Conservation (phyloP, 2,113 vertebrate species). For the Heloderma charlesbogerti region DNA sequence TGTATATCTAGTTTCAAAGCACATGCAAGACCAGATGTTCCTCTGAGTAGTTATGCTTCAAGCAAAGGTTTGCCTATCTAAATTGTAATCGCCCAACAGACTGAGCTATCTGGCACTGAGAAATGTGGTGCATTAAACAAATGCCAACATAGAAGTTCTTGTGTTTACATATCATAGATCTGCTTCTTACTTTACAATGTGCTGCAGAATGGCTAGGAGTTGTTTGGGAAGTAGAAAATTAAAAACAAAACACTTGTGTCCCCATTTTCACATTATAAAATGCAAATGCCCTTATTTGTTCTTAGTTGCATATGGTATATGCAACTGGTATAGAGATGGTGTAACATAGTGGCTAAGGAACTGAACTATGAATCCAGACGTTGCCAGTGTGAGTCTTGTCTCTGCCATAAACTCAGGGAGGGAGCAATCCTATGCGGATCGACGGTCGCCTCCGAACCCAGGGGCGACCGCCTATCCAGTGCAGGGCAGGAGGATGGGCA, state of each 20-base stretch:
- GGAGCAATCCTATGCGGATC: too few relatives aligned
- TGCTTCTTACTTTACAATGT: not conserved
- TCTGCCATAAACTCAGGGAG: too few relatives aligned
- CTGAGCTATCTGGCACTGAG: conserved; percentile 54
- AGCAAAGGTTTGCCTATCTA: conserved; percentile 67
- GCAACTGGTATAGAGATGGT: too few relatives aligned
- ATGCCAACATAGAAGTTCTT: conserved; percentile 58
- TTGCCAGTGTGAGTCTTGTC: too few relatives aligned
- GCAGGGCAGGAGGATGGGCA: too few relatives aligned
- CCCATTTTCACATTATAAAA: not conserved
- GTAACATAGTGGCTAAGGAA: too few relatives aligned
- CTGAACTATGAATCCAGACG: too few relatives aligned
- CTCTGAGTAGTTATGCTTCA: conserved; percentile 66
- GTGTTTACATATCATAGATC: conserved; percentile 22
- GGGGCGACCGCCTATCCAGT: too few relatives aligned
- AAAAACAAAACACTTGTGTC: not conserved
- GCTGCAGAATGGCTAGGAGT: not conserved
- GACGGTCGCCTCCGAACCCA: too few relatives aligned
- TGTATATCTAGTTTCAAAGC: conserved; percentile 58
- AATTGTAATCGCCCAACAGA: conserved; percentile 62
- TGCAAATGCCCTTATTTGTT: not conserved
- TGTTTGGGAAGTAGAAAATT: not conserved
- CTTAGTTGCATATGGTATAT: too few relatives aligned
- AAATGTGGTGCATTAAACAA: conserved; percentile 67
- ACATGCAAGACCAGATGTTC: conserved; percentile 68